Evolutionary conservation across 2,888 invertebrate species (phyloP).

Genomic region (Nebria salina): DNA sequence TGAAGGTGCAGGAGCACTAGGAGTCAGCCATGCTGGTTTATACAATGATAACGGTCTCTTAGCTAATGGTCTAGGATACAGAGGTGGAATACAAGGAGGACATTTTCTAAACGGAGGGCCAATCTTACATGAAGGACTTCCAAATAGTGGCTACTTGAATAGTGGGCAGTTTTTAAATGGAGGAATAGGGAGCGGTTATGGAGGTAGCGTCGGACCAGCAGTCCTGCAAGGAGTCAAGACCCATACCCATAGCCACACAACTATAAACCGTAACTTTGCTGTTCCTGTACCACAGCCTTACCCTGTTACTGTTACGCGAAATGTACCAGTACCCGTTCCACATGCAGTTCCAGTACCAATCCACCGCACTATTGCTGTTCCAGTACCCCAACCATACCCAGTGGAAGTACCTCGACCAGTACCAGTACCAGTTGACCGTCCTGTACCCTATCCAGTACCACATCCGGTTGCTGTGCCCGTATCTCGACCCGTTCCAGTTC

Average conservation of each 20-base stretch:
- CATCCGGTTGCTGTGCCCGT: background rate
- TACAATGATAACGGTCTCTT: background rate
- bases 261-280: background rate
- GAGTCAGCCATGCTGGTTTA: background rate
- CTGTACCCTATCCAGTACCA: background rate
- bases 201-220: background rate
- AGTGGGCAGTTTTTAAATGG: background rate
- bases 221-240: background rate
- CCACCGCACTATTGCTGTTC: background rate
- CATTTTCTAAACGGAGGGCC: background rate
- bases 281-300: background rate
- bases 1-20: background rate
- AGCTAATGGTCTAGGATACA: background rate
- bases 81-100: background rate
- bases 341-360: background rate
- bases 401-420: background rate
- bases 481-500: background rate
- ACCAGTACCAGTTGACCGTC: conserved; percentile 11
- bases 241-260: background rate
- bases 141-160: background rate
- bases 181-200: background rate
- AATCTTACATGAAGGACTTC: background rate
- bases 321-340: background rate
- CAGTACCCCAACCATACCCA: conserved; percentile 2
- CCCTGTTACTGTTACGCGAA: background rate